phyloP scores from a whole-genome alignment of 1,140 invertebrate genomes.

The Pinna nobilis region DNA sequence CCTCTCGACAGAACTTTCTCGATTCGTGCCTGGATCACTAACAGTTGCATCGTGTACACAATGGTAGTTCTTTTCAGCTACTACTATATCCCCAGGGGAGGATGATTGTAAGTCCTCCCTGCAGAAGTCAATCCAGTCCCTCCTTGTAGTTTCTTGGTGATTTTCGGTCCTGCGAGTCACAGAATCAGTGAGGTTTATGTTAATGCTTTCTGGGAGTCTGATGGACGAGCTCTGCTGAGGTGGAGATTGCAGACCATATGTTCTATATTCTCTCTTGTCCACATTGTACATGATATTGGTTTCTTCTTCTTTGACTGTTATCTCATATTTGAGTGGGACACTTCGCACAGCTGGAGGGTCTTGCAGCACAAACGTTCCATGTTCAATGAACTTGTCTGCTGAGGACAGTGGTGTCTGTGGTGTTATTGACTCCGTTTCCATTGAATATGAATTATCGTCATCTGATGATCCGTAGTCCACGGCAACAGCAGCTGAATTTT shows the following conservation, averaged over 20 bases:
- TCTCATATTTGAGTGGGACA: conserved; percentile 45
- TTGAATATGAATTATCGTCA: conserved; percentile 46
- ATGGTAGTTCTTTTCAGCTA: conserved; percentile 35
- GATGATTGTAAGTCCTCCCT: neutral
- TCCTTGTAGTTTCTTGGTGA: conserved; percentile 34
- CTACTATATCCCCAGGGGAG: conserved; percentile 35
- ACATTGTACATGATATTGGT: conserved; percentile 65
- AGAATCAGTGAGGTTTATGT: conserved; percentile 58
- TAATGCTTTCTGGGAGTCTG: conserved; percentile 57
- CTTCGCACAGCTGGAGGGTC: conserved; percentile 3
- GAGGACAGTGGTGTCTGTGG: conserved; percentile 34
- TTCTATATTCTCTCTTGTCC: conserved; percentile 63
- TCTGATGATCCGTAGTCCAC: conserved; percentile 29
- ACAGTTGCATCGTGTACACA: neutral
- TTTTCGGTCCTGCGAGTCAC: conserved; percentile 48
- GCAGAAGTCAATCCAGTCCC: conserved; percentile 40
- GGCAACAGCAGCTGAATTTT: neutral
- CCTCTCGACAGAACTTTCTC: conserved; percentile 43
- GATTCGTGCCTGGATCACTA: conserved; percentile 11
- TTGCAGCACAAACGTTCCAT: conserved; percentile 23
- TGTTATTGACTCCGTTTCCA: conserved; percentile 52
- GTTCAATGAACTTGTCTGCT: conserved; percentile 37
- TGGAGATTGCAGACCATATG: conserved; percentile 49
- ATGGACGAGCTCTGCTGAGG: conserved; percentile 11
- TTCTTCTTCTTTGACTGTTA: conserved; percentile 62